Evolutionary conservation across 2,888 invertebrate species (phyloP), one percentile per base, ranked within the genome.

Genomic region (Mythimna lalbum): DNA sequence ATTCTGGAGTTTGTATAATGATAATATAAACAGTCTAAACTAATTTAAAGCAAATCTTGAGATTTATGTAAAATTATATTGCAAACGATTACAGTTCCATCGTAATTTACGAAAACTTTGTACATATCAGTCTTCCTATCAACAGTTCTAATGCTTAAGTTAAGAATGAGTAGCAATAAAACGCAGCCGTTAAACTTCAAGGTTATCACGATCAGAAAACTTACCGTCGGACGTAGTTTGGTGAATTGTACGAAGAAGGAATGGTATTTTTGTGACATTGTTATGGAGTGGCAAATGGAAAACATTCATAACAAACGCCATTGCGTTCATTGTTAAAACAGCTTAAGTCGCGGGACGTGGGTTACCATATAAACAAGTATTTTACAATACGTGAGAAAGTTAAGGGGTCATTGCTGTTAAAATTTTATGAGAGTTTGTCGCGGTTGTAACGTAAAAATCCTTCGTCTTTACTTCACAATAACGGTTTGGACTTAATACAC

Each of bases 381-480:
- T 82, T 86, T 86, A 88, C 81, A 81, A 83, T 86, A 75, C 81
- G 78, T 82, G 86, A 82, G 89, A 90, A 90, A 90, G 87, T 84
- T 85, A 85, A 85, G 87, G 84, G 87, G 88, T 89, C 87, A 86
- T 73, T 86, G 81, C 73, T 80, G 80, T 86, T 84, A 85, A 85
- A 84, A 75, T 84, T 90, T 91, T 87, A 91, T 86, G 87, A 89
- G 84, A 83, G 89, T 89, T 88, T 87, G 85, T 84, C 74, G 81
- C 77, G 78, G 70, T 84, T 78, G 70, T 75, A 74, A 67, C 67
- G 63, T 66, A 67, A 36, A 66, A 33, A 80, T 76, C 63, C 60
- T 76, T 67, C 19, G 63, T 39, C 57, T 68, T 68, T 68, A 59
- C 39, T 69, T 69, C 49, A 52, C 55, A 72, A 71, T 79, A 82